Evolutionary conservation across 2,113 vertebrate species (phyloP).

Genomic region (Crotalus horridus): DNA sequence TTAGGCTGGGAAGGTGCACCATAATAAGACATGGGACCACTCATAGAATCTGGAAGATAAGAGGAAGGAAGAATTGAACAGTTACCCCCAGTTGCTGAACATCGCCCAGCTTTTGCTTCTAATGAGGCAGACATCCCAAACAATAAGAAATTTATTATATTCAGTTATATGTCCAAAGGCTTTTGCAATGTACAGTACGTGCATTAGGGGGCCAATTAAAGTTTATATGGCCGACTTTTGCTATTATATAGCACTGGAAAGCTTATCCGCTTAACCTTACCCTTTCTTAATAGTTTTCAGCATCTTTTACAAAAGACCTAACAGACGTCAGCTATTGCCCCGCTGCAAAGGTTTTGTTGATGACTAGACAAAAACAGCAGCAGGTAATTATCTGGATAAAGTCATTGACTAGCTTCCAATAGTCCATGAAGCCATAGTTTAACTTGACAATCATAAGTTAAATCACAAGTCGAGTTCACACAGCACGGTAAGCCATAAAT

Average conservation of each 20-base stretch:
- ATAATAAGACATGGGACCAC: slow-evolving; percentile 11
- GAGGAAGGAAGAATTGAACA: neutral
- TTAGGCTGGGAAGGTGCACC: slow-evolving; percentile 9
- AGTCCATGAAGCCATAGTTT: too few relatives aligned
- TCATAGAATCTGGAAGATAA: slow-evolving; percentile 1
- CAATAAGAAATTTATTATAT: slow-evolving; percentile 9
- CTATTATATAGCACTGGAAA: neutral
- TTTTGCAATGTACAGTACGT: neutral
- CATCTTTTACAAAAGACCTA: neutral
- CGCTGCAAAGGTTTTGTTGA: neutral
- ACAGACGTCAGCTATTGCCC: neutral
- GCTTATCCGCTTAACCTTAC: slow-evolving; percentile 5
- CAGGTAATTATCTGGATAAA: neutral
- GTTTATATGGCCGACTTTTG: neutral
- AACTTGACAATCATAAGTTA: too few relatives aligned
- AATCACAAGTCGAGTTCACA: too few relatives aligned
- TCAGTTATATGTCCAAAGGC: slow-evolving; percentile 2
- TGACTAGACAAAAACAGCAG: neutral
- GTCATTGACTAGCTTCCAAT: neutral
- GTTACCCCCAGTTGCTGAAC: neutral
- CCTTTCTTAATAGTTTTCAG: neutral
- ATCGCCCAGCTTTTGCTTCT: neutral
- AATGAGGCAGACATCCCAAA: slow-evolving; percentile 13
- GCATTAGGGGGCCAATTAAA: neutral
- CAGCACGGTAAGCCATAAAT: too few relatives aligned